Evolutionary conservation across 2,113 vertebrate genomes (phyloP), one percentile per base, ranked within the genome.

Genomic region (Noturus placidus): DNA sequence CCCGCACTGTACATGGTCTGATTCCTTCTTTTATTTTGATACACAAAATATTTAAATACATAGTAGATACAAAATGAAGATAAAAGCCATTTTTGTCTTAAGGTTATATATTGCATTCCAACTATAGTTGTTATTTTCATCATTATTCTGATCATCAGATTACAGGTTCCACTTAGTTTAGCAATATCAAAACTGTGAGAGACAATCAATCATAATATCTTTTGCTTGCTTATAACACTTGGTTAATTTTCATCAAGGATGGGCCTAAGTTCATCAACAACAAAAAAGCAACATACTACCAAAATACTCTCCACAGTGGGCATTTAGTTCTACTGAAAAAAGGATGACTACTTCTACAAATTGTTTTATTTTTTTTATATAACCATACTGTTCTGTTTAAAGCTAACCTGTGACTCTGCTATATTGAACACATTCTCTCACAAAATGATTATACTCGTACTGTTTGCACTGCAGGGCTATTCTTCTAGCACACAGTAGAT

Each of bases 381-480:
- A 46, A 87, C 52, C 72, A 72, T 33, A 25, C 38, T 61, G 25
- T 76, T 70, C 67, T 72, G 38, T 57, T 77, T 59, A 59, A 77
- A 86, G 38, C 27, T 65, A 42, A 14, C 38, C 57, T 65, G n/a
- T 86, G 42, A 38, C 57, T 65, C 30, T 10, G 14, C 10, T 56
- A 85, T 84, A 84, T 56, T 27, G 72, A 56, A 56, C 22, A 42
- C 59, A 83, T 54, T 84, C 46, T 33, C 42, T 35, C n/a, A 11
- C 20, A 20, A 57, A 76, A n/a, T 27, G 6, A 11, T n/a, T 86
- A 1, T 35, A 33, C 25, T 65, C 70, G 20, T 85, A 27, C 59
- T 42, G 80, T 61, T 63, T 1, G 6, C 27, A 65, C 25, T n/a
- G 63, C 38, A 52, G 42, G 8, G 46, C 69, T 15, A 69, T 83